Conservation (phyloP, 2,113 vertebrate species). For the Amazona vittata region DNA sequence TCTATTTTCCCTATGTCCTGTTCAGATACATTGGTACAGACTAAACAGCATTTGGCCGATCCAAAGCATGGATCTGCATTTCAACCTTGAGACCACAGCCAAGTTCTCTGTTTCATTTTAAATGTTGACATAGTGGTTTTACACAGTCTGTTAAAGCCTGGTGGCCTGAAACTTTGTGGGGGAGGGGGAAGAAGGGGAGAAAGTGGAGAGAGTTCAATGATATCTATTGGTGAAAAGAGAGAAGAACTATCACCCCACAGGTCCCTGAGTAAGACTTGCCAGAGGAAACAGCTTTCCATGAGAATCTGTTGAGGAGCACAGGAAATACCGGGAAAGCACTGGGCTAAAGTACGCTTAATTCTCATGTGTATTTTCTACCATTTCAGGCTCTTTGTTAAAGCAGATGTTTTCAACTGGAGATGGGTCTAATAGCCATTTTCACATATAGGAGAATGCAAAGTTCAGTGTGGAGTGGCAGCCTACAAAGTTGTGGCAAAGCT, state of each 20-base stretch:
- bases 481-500: neutral
- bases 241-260: neutral
- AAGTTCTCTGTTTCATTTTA: neutral
- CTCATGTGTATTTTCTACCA: neutral
- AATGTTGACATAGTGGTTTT: neutral
- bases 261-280: neutral
- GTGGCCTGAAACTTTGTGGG: neutral
- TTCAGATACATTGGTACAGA: neutral
- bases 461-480: neutral
- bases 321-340: neutral
- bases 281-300: neutral
- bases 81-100: neutral
- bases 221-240: neutral
- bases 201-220: neutral
- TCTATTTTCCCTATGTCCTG: neutral
- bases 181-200: fast-evolving
- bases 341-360: neutral
- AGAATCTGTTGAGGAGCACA: neutral
- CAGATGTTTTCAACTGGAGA: neutral
- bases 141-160: neutral
- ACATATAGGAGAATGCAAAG: neutral
- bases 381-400: neutral
- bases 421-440: neutral
- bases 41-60: neutral
- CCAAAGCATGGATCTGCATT: neutral